These are phyloP conservation scores for Cosmopolites sordidus DNA, from an alignment of 2,888 invertebrate genomes.

Conservation along the genomic window DNA sequence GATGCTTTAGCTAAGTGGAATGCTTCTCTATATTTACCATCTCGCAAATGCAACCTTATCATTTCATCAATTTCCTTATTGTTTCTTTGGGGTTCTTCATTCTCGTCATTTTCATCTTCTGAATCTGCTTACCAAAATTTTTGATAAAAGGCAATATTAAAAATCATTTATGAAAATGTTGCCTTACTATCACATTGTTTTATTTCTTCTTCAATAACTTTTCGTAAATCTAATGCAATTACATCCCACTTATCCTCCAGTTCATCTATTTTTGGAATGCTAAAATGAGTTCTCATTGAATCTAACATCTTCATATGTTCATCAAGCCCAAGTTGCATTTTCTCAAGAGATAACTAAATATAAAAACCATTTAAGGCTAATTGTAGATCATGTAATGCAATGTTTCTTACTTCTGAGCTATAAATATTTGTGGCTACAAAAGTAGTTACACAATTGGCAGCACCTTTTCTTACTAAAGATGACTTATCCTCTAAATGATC, in stretches of 20 bases:
- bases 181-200: neutral
- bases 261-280: constrained; percentile 50
- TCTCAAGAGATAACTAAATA: constrained; percentile 37
- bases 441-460: constrained; percentile 70
- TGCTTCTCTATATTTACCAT: constrained; percentile 54
- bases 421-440: constrained; percentile 84
- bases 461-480: constrained; percentile 78
- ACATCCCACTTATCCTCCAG: constrained; percentile 51
- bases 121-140: too few species aligned
- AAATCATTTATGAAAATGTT: too few species aligned
- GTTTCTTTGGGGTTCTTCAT: constrained; percentile 26
- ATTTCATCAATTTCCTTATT: constrained; percentile 26
- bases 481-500: constrained; percentile 78
- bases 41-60: constrained; percentile 43
- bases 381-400: too few species aligned
- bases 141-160: too few species aligned
- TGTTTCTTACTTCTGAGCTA: constrained; percentile 59
- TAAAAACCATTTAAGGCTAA: neutral
- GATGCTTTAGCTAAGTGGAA: constrained; percentile 35
- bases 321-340: constrained; percentile 58
- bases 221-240: constrained; percentile 52
- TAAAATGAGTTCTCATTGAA: constrained; percentile 52
- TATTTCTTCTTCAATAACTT: constrained; percentile 52
- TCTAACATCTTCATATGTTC: constrained; percentile 49
- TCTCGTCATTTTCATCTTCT: constrained; percentile 25